Evolutionary conservation across 2,113 vertebrate species (phyloP).

Genomic region (Marmota monax): DNA sequence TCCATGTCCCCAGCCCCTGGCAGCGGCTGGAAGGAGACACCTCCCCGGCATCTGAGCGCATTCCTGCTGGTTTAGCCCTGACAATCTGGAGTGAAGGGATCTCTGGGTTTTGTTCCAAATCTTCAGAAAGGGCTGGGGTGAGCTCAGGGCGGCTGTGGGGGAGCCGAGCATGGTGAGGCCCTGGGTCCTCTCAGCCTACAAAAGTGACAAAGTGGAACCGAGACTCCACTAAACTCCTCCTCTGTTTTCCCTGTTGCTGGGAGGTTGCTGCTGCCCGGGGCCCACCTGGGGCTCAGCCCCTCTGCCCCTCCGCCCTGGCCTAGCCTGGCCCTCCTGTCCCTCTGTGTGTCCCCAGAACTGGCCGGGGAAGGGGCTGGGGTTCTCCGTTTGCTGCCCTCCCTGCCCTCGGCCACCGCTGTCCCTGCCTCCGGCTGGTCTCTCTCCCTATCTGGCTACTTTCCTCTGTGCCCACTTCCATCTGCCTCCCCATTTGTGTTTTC

Average conservation of each 20-base stretch:
- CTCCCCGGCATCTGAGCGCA: fast-evolving
- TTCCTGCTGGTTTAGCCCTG: background rate
- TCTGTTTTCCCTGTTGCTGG: background rate
- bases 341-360: too few species aligned
- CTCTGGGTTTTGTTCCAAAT: too few species aligned
- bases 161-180: too few species aligned
- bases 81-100: fast-evolving
- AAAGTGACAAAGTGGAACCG: background rate
- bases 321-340: background rate
- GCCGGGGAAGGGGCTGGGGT: too few species aligned
- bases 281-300: background rate
- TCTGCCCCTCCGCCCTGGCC: background rate
- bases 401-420: background rate
- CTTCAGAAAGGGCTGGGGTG: background rate
- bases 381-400: too few species aligned
- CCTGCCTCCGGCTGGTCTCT: background rate
- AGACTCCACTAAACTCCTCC: background rate
- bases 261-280: background rate
- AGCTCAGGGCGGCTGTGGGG: background rate
- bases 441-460: background rate
- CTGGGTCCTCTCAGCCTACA: background rate
- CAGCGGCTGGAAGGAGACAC: background rate
- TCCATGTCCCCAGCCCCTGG: background rate
- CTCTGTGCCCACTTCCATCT: too few species aligned
- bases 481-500: too few species aligned